Base-by-base conservation (phyloP, 2,888 invertebrate species). In the Troides helena region DNA sequence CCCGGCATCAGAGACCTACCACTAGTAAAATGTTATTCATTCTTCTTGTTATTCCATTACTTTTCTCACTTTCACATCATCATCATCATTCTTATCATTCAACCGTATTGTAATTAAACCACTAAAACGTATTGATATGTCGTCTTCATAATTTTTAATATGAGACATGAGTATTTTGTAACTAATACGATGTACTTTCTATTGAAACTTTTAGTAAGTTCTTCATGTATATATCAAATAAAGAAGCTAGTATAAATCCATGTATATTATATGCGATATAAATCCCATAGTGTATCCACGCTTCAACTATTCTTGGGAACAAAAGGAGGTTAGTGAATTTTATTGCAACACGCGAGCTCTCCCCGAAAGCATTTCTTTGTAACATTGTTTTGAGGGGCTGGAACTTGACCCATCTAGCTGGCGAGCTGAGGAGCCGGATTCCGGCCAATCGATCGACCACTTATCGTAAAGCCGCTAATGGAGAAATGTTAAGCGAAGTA, bases 281-380 rank as follows among this genome's bases (percentile, higher is more conserved):
- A 17, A 53, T 53, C 53, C 25, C 12, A 23, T 59, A 59, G 46
- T 46, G 25, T 6, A 10, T 39, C 12, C 12, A 12, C 7, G n/a
- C 56, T 62, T 61, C 8, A 67, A 68, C 58, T 43, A 58, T 65
- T 65, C 25, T 30, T 58, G 39, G 56, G 67, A 68, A 62, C 21
- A 46, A 57, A 68, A 56, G 23, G 50, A 62, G 57, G 43, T 62
- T 18, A 62, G 58, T 62, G 67, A 62, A 62, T 68, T 68, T 62
- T 43, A 68, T 68, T 68, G 67, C 21, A 65, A 8, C 65, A 59
- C 46, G 59, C 67, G 50, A 58, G 57, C 21, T 30, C 25, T 14
- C 65, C 61, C 25, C 68, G 68, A 69, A 65, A 65, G 68, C 64
- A 64, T 69, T 69, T 69, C 68, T 69, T 65, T 64, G 68, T 69